Evolutionary conservation across 2,888 invertebrate species (phyloP).

Genomic region (Coecobrya sp.): DNA sequence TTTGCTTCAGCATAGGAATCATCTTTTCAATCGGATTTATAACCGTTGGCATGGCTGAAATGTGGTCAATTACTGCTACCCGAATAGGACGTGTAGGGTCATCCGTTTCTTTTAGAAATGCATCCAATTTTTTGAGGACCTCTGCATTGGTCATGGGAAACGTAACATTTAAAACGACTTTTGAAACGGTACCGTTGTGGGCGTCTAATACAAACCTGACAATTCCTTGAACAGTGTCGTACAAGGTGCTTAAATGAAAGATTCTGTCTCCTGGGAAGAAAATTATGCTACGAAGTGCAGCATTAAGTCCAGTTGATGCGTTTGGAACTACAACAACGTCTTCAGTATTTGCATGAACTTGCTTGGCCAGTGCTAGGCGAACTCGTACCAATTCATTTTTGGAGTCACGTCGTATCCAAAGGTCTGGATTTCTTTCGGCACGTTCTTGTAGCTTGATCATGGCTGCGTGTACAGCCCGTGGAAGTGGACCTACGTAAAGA

Average conservation of each 20-base stretch:
- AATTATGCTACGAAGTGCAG: constrained; percentile 79
- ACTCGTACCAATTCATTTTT: constrained; percentile 67
- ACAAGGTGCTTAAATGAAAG: constrained; percentile 80
- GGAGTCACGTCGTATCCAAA: constrained; percentile 82
- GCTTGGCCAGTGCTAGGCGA: constrained; percentile 65
- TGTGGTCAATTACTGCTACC: constrained; percentile 76
- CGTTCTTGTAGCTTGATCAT: constrained; percentile 73
- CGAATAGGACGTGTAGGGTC: constrained; percentile 68
- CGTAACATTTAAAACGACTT: constrained; percentile 70
- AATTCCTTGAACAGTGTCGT: constrained; percentile 77
- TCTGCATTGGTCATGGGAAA: constrained; percentile 81
- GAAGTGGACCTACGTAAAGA: no score
- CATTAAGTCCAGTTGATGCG: constrained; percentile 81
- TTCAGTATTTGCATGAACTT: constrained; percentile 70
- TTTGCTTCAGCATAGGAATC: constrained; percentile 78
- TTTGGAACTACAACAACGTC: constrained; percentile 81
- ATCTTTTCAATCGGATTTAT: constrained; percentile 80
- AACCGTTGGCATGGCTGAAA: constrained; percentile 78
- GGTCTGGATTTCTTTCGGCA: constrained; percentile 80
- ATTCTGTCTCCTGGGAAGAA: constrained; percentile 79
- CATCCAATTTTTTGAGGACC: constrained; percentile 69
- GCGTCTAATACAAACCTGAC: constrained; percentile 77
- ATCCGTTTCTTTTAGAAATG: constrained; percentile 66
- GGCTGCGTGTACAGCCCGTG: constrained; percentile 80
- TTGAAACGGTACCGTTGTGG: constrained; percentile 66